Conservation (phyloP, 2,113 vertebrate genomes). For the Pachycephala philippinensis region DNA sequence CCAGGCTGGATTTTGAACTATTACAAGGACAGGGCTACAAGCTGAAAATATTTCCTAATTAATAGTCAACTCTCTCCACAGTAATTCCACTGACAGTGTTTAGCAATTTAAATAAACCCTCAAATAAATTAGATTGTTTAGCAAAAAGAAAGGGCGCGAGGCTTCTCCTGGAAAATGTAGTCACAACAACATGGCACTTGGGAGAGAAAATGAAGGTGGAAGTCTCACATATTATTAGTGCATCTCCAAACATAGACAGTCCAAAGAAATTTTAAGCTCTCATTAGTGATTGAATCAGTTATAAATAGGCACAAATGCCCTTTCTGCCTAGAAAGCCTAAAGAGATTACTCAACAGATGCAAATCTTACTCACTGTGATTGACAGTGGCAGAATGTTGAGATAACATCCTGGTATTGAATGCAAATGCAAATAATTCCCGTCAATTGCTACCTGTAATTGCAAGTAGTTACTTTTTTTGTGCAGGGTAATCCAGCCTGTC, state of each 20-base stretch:
- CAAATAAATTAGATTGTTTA: background rate
- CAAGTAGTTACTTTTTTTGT: background rate
- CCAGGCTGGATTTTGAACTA: background rate
- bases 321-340: background rate
- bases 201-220: background rate
- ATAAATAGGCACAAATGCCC: slow-evolving; percentile 21
- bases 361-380: background rate
- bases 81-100: background rate
- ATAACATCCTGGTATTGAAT: background rate
- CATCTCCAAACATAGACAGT: background rate
- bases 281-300: slow-evolving; percentile 10
- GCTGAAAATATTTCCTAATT: background rate
- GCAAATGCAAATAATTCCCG: background rate
- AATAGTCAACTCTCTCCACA: background rate
- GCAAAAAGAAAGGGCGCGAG: background rate
- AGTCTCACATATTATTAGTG: background rate
- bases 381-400: background rate
- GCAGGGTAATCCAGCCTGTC: background rate
- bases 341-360: background rate
- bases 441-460: background rate
- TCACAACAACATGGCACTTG: background rate
- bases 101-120: slow-evolving; percentile 7
- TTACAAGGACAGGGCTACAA: background rate
- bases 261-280: slow-evolving; percentile 9
- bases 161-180: background rate